Percentiles rank a stretch among this genome's conserved stretches.
phyloP scores from a whole-genome alignment of 2,113 vertebrate species.

The Dendropsophus ebraccatus region DNA sequence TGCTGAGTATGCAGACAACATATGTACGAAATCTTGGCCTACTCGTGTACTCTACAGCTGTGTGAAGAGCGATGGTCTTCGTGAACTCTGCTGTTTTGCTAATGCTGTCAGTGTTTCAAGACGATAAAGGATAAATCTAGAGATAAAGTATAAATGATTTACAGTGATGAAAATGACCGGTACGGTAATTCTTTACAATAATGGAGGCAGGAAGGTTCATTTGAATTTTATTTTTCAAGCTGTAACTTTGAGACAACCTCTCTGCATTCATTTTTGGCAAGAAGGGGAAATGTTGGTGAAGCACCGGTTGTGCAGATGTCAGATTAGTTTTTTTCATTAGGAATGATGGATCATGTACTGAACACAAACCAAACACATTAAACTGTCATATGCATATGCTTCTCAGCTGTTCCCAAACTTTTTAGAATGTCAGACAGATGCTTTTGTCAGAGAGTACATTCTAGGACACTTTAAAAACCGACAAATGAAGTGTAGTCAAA shows the following conservation, averaged over 20 bases:
- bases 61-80: background rate
- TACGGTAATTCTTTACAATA: background rate
- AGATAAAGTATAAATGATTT: conserved; percentile 33
- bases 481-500: background rate
- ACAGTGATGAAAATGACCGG: background rate
- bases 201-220: background rate
- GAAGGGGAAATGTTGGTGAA: conserved; percentile 6
- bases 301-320: conserved; percentile 45
- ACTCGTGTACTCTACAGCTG: conserved; percentile 19
- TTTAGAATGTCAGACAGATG: conserved; percentile 35
- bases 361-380: conserved; percentile 51
- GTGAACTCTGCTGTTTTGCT: conserved; percentile 8
- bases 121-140: background rate
- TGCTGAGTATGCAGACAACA: conserved; percentile 34
- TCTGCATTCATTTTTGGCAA: conserved; percentile 35
- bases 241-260: background rate
- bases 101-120: conserved; percentile 25
- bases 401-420: conserved; percentile 26
- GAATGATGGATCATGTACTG: conserved; percentile 49
- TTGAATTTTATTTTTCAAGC: background rate
- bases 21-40: conserved; percentile 26
- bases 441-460: conserved; percentile 41
- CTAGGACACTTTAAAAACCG: background rate
- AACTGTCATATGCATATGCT: conserved; percentile 40
- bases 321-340: conserved; percentile 34